Evolutionary conservation across 2,888 invertebrate species (phyloP).

Genomic region (Drosophila bunnanda): DNA sequence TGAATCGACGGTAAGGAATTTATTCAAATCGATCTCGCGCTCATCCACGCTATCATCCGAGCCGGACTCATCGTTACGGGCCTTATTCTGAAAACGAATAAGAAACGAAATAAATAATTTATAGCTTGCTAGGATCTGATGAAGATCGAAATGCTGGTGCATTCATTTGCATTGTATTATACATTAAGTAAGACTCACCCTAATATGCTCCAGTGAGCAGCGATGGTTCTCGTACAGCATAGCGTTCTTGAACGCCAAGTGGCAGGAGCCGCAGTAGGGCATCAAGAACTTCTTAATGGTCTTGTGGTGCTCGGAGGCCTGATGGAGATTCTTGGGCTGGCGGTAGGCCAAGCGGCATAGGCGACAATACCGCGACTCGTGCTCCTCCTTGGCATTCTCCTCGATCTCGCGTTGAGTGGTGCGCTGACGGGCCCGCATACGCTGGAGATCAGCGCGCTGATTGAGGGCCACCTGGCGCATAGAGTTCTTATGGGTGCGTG

Average conservation of each 20-base stretch:
- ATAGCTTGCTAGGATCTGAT: background rate
- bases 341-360: slow-evolving; percentile 91
- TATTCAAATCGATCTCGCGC: slow-evolving; percentile 91
- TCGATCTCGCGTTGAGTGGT: slow-evolving; percentile 92
- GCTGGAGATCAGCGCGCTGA: slow-evolving; percentile 90
- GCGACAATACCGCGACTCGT: slow-evolving; percentile 89
- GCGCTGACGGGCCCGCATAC: slow-evolving; percentile 92
- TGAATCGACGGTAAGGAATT: slow-evolving; percentile 95
- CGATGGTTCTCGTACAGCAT: slow-evolving; percentile 94
- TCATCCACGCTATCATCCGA: slow-evolving; percentile 89
- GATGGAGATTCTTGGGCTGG: slow-evolving; percentile 91
- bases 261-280: slow-evolving; percentile 92
- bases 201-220: slow-evolving; percentile 92
- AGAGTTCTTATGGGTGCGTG: slow-evolving; percentile 89
- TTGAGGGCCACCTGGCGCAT: slow-evolving; percentile 91
- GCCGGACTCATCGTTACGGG: slow-evolving; percentile 86
- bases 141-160: background rate
- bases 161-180: background rate
- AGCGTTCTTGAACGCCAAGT: slow-evolving; percentile 91
- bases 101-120: background rate
- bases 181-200: slow-evolving; percentile 86
- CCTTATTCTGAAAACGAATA: slow-evolving; percentile 86
- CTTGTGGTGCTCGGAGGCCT: slow-evolving; percentile 91
- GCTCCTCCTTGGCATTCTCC: slow-evolving; percentile 87
- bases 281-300: slow-evolving; percentile 94